A percentile compares a stretch with the other conserved stretches of the same genome.
Conservation (phyloP, 2,888 invertebrate genomes). For the Lepidochrysops patricia region DNA sequence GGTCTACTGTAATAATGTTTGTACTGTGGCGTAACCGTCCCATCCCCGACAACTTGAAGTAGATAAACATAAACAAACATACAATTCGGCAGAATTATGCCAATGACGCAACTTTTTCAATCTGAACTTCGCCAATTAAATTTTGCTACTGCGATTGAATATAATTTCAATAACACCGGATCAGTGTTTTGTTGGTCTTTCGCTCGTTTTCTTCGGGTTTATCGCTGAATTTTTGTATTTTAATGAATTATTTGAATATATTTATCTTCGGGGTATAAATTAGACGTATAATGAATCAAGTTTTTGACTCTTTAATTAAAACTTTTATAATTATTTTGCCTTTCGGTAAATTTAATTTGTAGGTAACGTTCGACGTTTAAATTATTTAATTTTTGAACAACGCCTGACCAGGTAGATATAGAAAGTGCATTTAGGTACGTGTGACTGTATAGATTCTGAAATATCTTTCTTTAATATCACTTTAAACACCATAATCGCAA, state of each 20-base stretch:
- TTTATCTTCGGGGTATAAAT: neutral
- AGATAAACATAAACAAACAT: constrained; percentile 1
- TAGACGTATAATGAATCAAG: constrained; percentile 14
- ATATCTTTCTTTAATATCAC: too few relatives aligned
- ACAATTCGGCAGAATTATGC: constrained; percentile 52
- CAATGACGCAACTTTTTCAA: constrained; percentile 68
- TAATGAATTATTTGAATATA: constrained; percentile 14
- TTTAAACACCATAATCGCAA: too few relatives aligned
- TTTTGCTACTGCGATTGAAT: constrained; percentile 55
- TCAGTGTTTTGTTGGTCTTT: constrained; percentile 36
- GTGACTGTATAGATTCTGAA: too few relatives aligned
- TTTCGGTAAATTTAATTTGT: neutral
- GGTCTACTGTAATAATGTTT: too few relatives aligned
- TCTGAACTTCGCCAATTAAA: constrained; percentile 71
- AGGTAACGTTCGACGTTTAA: constrained; percentile 1
- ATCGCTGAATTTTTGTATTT: constrained; percentile 8
- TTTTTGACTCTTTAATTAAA: constrained; percentile 17
- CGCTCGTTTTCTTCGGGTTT: constrained; percentile 21
- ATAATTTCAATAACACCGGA: constrained; percentile 59
- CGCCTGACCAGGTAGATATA: too few relatives aligned
- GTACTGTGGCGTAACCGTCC: too few relatives aligned
- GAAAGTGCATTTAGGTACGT: too few relatives aligned
- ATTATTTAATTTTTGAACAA: neutral
- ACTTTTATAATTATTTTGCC: constrained; percentile 4
- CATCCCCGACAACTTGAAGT: neutral